Conservation (phyloP, 1,140 invertebrate species). For the Caenorhabditis brenneri region DNA sequence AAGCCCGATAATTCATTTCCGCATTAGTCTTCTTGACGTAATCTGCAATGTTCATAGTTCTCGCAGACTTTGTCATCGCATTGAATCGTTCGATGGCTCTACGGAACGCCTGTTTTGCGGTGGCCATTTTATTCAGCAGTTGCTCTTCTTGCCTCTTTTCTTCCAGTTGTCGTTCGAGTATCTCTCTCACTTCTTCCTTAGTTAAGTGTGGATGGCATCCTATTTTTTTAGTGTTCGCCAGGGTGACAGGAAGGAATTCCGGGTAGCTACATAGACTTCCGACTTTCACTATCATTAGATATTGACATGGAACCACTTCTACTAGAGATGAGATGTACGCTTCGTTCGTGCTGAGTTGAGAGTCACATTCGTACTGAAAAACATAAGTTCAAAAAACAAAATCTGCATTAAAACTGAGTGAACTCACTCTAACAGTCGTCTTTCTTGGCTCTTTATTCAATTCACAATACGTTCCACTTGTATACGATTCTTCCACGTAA, state of each 20-base stretch:
- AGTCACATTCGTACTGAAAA: slow-evolving; percentile 29
- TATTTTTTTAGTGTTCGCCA: neutral
- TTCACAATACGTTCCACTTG: slow-evolving; percentile 8
- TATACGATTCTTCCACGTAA: neutral
- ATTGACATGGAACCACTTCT: slow-evolving; percentile 9
- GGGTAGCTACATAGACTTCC: neutral
- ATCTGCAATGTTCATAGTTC: neutral
- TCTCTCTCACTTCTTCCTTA: neutral
- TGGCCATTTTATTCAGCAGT: neutral
- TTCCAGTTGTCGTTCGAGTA: neutral
- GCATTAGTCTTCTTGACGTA: neutral
- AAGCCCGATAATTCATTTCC: neutral
- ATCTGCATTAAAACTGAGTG: neutral
- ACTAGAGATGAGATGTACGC: neutral
- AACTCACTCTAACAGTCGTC: neutral
- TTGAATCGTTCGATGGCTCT: neutral
- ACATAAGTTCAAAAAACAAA: neutral
- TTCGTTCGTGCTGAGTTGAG: slow-evolving; percentile 15
- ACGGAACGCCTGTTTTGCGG: neutral
- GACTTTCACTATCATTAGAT: slow-evolving; percentile 12
- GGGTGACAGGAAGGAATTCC: neutral
- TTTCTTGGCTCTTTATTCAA: neutral
- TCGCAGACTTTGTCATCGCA: neutral
- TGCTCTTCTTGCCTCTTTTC: neutral
- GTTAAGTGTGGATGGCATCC: neutral